Evolutionary conservation across 2,888 invertebrate species (phyloP).

Genomic region (Platyscelio sp.): DNA sequence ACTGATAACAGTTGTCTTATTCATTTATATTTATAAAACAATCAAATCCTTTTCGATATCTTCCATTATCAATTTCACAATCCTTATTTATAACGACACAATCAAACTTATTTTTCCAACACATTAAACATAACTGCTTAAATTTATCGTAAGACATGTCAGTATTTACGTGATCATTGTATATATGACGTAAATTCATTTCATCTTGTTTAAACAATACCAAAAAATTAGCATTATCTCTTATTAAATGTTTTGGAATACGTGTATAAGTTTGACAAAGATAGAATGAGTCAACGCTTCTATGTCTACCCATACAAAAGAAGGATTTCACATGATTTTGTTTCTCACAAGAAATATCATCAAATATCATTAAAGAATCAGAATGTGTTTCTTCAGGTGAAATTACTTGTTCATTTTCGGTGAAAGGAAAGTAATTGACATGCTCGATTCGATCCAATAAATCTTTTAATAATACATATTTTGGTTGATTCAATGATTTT

Average conservation of each 20-base stretch:
- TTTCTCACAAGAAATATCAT: constrained; percentile 78
- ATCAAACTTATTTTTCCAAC: background rate
- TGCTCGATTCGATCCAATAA: constrained; percentile 69
- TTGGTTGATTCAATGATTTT: constrained; percentile 77
- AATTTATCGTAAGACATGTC: constrained; percentile 67
- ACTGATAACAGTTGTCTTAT: too few species aligned
- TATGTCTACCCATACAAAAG: constrained; percentile 72
- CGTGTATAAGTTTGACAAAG: constrained; percentile 72
- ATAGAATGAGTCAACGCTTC: constrained; percentile 71
- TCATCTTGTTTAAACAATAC: constrained; percentile 73
- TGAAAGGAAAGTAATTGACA: constrained; percentile 21
- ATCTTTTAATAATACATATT: constrained; percentile 75
- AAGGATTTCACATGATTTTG: constrained; percentile 68
- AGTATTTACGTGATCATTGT: constrained; percentile 71
- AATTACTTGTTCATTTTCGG: constrained; percentile 24
- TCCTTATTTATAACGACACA: background rate
- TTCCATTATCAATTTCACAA: background rate
- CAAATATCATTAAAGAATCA: constrained; percentile 52
- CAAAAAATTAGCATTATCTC: constrained; percentile 72
- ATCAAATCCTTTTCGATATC: background rate
- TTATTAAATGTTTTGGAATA: constrained; percentile 71
- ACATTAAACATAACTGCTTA: background rate
- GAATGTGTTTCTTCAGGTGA: background rate
- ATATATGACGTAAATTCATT: constrained; percentile 71
- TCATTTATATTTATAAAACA: background rate